Percentiles rank a stretch among this genome's conserved stretches.
phyloP scores from a whole-genome alignment of 2,888 invertebrate genomes.

The Leptopilina myrica region DNA sequence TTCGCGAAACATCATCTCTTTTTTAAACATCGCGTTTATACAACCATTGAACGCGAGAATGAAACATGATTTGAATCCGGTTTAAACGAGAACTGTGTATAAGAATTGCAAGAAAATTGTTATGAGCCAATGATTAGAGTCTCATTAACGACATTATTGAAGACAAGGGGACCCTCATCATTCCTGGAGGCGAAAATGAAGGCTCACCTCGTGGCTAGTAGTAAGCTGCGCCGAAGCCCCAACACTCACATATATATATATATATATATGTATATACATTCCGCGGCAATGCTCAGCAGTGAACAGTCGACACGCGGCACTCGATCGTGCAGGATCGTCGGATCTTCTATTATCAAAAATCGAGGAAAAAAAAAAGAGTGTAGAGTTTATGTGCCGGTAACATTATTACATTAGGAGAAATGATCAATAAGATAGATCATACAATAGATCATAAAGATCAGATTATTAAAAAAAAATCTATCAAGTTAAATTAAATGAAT shows the following conservation, averaged over 20 bases:
- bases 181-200: slow-evolving; percentile 20
- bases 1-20: background rate
- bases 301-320: slow-evolving; percentile 75
- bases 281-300: slow-evolving; percentile 66
- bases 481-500: slow-evolving; percentile 7
- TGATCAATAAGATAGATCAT: slow-evolving; percentile 3
- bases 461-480: background rate
- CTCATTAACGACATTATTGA: slow-evolving; percentile 31
- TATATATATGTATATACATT: slow-evolving; percentile 29
- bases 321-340: slow-evolving; percentile 63
- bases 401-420: slow-evolving; percentile 14
- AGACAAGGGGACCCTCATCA: slow-evolving; percentile 25
- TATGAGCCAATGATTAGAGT: slow-evolving; percentile 22
- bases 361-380: no score
- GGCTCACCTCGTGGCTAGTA: background rate
- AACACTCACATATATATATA: background rate
- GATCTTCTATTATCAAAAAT: slow-evolving; percentile 5
- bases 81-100: background rate
- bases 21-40: background rate
- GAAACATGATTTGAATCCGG: slow-evolving; percentile 15
- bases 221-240: slow-evolving; percentile 35
- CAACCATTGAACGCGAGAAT: background rate
- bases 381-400: slow-evolving; percentile 39
- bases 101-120: slow-evolving; percentile 4
- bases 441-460: slow-evolving; percentile 24